Conservation (phyloP, 2,113 vertebrate species). For the Etia nguti region DNA sequence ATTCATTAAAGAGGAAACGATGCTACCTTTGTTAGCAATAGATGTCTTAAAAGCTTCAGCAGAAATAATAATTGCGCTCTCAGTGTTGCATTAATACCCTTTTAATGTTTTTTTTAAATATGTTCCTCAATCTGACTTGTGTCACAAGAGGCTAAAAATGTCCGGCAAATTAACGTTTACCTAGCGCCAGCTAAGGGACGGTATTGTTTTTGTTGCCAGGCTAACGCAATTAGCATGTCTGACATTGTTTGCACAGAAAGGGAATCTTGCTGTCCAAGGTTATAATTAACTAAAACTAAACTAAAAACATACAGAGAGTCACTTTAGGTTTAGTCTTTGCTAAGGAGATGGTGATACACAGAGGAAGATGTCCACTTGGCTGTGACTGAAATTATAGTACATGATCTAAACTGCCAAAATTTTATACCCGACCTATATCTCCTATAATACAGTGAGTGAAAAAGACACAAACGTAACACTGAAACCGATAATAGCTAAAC, state of each 20-base stretch:
- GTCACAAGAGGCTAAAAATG: neutral
- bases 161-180: neutral
- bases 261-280: neutral
- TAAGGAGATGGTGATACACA: neutral
- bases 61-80: fast-evolving
- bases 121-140: neutral
- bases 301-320: neutral
- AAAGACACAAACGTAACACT: neutral
- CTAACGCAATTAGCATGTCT: neutral
- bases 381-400: neutral
- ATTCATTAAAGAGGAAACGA: neutral
- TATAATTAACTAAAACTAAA: neutral
- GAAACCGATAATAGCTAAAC: neutral
- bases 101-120: fast-evolving
- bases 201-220: neutral
- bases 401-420: neutral
- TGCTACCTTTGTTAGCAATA: conserved; percentile 37
- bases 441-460: neutral
- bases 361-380: neutral
- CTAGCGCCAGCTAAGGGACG: neutral
- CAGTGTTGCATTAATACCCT: fast-evolving
- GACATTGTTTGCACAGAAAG: neutral
- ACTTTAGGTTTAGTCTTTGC: neutral
- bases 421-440: neutral
- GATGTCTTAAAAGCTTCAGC: neutral